These are phyloP conservation scores for Festucalex cinctus DNA, from an alignment of 2,113 vertebrate genomes.

Conservation along the genomic window DNA sequence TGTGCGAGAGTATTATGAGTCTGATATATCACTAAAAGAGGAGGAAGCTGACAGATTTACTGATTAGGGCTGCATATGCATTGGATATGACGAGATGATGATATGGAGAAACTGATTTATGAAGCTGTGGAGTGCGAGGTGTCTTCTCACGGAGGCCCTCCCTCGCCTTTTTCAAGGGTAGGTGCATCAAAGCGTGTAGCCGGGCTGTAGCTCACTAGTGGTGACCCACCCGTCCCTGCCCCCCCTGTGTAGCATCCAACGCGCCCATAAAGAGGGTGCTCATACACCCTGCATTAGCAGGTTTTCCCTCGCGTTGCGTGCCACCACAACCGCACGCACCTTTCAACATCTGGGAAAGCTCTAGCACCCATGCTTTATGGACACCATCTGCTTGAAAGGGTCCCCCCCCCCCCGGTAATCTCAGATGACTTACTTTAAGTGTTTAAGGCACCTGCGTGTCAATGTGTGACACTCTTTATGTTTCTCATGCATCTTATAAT, in stretches of 20 bases:
- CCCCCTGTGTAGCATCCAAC: constrained; percentile 57
- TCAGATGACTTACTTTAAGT: constrained; percentile 55
- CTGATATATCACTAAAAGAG: constrained; percentile 62
- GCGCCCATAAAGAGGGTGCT: constrained; percentile 66
- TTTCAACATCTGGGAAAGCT: constrained; percentile 66
- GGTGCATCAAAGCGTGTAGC: constrained; percentile 68
- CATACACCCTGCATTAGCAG: constrained; percentile 64
- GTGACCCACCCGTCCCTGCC: constrained; percentile 50
- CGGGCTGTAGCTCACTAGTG: constrained; percentile 49
- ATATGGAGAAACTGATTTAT: constrained; percentile 73
- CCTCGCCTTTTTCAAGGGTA: constrained; percentile 68
- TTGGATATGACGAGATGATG: constrained; percentile 72
- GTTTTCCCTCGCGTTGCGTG: constrained; percentile 53
- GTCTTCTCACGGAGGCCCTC: constrained; percentile 51
- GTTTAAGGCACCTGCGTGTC: constrained; percentile 63
- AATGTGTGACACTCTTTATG: constrained; percentile 47
- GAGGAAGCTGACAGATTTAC: constrained; percentile 68
- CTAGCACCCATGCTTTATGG: constrained; percentile 57
- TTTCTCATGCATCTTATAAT: constrained; percentile 39
- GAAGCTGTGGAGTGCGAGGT: constrained; percentile 53
- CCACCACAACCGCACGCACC: constrained; percentile 56
- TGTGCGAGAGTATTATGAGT: constrained; percentile 60
- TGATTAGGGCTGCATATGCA: constrained; percentile 68
- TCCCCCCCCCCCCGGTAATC: constrained; percentile 30
- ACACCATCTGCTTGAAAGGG: constrained; percentile 58